Evolutionary conservation across 2,888 invertebrate species (phyloP), one percentile per base, ranked within the genome.

Genomic region (Melipona bicolor): DNA sequence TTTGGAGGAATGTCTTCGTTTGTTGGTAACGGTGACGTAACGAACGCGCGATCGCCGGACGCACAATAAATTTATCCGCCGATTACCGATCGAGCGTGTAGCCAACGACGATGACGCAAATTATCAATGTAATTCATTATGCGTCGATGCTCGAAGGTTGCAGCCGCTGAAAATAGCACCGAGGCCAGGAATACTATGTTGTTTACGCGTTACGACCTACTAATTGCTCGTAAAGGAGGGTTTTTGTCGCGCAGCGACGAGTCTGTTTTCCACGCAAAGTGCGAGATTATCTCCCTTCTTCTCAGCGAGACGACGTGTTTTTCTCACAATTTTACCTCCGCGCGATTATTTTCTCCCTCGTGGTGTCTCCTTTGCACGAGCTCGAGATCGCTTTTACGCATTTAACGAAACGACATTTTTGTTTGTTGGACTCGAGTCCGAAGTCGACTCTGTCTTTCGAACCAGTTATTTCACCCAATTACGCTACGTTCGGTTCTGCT

Each of bases 121-220:
- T 81, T 56, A 68, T n/a, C 67, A 59, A 62, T 32, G 61, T 67
- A 75, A 82, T 75, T 67, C 49, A 67, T 82, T 71, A 70, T 61
- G 61, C 27, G 65, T 2, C 54, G 74, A 19, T 65, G 43, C 54
- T 32, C 70, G 49, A 67, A 71, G 67, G 74, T 32, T 62, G 50
- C 19, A n/a, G 2, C 32, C 19, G 70, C 70, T 82, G 43, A 15
- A 76, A 74, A 82, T 70, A 82, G 52, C 19, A 27, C 1, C 15
- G 52, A 54, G 81, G 24, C n/a, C 65, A 36, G 11, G 52, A 19
- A 19, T 56, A 49, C 65, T n/a, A 49, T 32, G 62, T 64, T 70
- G 50, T 82, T 79, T 70, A 70, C 70, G 49, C 52, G 21, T 17
- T n/a, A 9, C 27, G 21, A 27, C n/a, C 21, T 50, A 21, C 61